These are phyloP conservation scores for Planococcus citri DNA, from an alignment of 1,140 invertebrate genomes.

Conservation along the genomic window DNA sequence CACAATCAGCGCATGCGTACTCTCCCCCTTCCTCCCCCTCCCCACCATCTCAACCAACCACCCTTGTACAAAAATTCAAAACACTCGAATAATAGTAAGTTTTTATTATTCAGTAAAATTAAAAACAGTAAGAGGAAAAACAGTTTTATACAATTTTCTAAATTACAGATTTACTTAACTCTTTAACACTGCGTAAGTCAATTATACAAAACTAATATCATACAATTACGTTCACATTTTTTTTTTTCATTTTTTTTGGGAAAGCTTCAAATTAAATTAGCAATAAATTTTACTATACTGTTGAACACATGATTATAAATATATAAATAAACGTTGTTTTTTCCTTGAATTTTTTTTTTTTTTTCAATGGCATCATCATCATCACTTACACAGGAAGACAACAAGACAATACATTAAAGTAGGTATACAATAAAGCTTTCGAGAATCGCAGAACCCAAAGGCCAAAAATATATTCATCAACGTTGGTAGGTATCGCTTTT, in stretches of 20 bases:
- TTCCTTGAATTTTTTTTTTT: background rate
- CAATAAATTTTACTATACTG: constrained; percentile 13
- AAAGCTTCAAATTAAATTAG: constrained; percentile 18
- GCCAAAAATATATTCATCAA: too few relatives aligned
- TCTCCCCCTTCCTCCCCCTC: too few relatives aligned
- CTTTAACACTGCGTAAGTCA: constrained; percentile 14
- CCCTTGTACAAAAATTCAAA: too few relatives aligned
- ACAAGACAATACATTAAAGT: too few relatives aligned
- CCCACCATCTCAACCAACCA: too few relatives aligned
- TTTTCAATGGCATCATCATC: background rate
- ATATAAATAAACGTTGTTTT: background rate
- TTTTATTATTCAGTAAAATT: constrained; percentile 19
- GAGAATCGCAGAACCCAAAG: too few relatives aligned
- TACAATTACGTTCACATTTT: constrained; percentile 10
- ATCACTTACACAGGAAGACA: background rate
- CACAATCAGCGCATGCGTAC: too few relatives aligned
- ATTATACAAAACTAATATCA: constrained; percentile 19
- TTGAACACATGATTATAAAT: constrained; percentile 10
- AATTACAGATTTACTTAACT: constrained; percentile 13
- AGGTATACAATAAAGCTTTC: too few relatives aligned
- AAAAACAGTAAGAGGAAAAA: constrained; percentile 19
- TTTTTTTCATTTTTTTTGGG: too few relatives aligned
- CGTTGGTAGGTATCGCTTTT: too few relatives aligned
- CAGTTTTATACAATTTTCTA: constrained; percentile 20
- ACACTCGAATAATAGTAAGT: constrained; percentile 2